Evolutionary conservation across 2,797 vertebrate genomes (phyloP), one percentile per base, ranked within the genome.

Genomic region (Scolopax bukidnonensis): DNA sequence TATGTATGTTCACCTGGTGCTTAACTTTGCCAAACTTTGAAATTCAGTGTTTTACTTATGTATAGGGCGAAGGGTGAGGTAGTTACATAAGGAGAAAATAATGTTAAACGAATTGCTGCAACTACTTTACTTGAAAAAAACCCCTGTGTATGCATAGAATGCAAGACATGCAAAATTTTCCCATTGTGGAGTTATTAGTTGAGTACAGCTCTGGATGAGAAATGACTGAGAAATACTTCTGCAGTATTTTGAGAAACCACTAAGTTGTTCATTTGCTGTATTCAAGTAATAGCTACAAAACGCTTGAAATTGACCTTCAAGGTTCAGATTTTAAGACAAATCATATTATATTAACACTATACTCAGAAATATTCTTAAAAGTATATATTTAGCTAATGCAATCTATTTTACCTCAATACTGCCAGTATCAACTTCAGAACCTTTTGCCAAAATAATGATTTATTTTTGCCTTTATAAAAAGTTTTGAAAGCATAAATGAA

Each of bases 391-490:
- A 98, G 98, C 97, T 98, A 97, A 97, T 95, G 78, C 89, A n/a
- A 81, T 98, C 95, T 98, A 96, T 98, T 99, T 98, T 98, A 98
- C 98, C 98, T 97, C 98, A 98, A 95, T 98, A 99, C 99, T 99
- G 99, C 99, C 99, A 98, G 95, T 95, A 96, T 97, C 96, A 63
- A 98, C 97, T 98, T 98, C 96, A 97, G 98, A 98, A 98, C 97
- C 97, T 98, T 98, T 99, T 99, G 99, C 99, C 98, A 99, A 99
- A 98, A 98, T 97, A 97, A 98, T 97, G 98, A 97, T 99, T 98
- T 98, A 99, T 99, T 99, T 99, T 99, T 99, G 97, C 97, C 97
- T 98, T 98, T 98, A 95, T 98, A 96, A 97, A 93, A 89, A 95
- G 95, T 97, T 97, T 98, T 98, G 97, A 96, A 96, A 95, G 92